These are phyloP conservation scores for Athene noctua DNA, from an alignment of 2,113 vertebrate species.

Conservation along the genomic window DNA sequence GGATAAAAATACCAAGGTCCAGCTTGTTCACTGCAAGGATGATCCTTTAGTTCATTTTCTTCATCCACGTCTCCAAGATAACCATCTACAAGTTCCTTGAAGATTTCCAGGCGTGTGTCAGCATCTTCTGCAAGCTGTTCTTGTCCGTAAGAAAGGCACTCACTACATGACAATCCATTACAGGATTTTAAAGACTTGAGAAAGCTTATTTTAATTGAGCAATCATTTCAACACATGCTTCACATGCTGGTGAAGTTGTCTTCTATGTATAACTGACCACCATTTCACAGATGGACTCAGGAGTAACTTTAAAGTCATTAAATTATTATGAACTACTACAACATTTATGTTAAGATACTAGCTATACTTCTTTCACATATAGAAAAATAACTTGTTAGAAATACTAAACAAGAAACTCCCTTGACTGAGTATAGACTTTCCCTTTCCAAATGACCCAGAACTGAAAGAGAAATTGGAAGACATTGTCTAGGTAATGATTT, in stretches of 20 bases:
- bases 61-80: not conserved
- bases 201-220: not conserved
- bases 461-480: not conserved
- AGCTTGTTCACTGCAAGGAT: not conserved
- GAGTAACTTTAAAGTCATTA: not conserved
- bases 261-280: not conserved
- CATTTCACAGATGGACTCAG: not conserved
- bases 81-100: conserved; percentile 80
- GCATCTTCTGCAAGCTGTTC: conserved; percentile 82
- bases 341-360: not conserved
- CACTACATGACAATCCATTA: not conserved
- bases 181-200: not conserved
- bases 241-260: not conserved
- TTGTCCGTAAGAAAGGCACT: conserved; percentile 77
- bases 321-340: not conserved
- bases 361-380: not conserved
- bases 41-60: not conserved
- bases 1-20: conserved; percentile 12
- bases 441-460: not conserved
- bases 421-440: not conserved
- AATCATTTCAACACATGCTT: not conserved
- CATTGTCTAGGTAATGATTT: not conserved
- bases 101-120: conserved; percentile 85
- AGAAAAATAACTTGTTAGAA: not conserved
- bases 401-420: not conserved